Evolutionary conservation across 2,797 vertebrate genomes (phyloP), one percentile per base, ranked within the genome.

Genomic region (Lepilemur ruficaudatus): DNA sequence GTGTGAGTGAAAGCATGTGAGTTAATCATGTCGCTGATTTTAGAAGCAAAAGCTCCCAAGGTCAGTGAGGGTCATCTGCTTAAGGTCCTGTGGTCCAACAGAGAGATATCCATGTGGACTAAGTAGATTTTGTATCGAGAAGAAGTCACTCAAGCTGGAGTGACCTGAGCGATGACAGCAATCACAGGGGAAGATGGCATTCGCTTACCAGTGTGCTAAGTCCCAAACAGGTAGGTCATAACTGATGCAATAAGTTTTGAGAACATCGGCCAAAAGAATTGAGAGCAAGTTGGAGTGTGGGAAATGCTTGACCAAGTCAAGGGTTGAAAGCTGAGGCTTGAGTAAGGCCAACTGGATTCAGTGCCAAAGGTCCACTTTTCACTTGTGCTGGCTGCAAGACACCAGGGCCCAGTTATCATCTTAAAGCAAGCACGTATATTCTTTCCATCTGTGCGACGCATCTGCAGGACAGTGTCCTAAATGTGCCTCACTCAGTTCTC

Each of bases 371-470:
- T 6, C 50, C 22, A 11, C 22, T 32, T 61, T 81, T 28, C 38
- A 5, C 5, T 38, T 75, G 10, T 30, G 17, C 2, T 30, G 57
- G 30, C 22, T 38, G 20, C n/a, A 5, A 12, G 35, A n/a, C 5
- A 23, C 17, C 6, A 4, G 32, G 43, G 7, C 7, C 7, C 10
- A 5, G 8, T 5, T 59, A 30, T 35, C 35, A 8, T 41, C 69
- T 18, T 22, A 25, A 55, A 76, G 7, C n/a, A 13, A 15, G 57
- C 52, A 4, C 32, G 6, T 13, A 15, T 8, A 0, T 7, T 32
- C 9, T 35, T 13, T 35, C 28, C 38, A 67, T 28, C 30, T 28
- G 0, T 4, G 23, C 3, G n/a, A n/a, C 11, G 2, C 17, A 17
- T 41, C 38, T 43, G 57, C 10, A 73, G 57, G 63, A 61, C 35